Base-by-base conservation (phyloP, 2,888 invertebrate species). In the Rhimphoctona megacephalus region DNA sequence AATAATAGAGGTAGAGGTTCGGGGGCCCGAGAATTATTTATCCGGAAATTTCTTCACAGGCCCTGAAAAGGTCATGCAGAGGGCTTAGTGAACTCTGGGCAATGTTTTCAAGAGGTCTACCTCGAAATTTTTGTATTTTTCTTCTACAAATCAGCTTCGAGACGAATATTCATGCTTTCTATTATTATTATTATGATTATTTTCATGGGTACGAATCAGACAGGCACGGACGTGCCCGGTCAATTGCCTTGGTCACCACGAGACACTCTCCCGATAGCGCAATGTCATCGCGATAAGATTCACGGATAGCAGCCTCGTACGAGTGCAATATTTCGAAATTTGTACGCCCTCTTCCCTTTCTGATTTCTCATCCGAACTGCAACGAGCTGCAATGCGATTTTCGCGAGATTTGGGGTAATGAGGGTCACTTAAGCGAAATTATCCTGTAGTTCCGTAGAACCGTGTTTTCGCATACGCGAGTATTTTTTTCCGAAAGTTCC, bases 221-320 rank as follows among this genome's bases (percentile, higher is more conserved):
- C 73, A 57, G 57, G 57, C 57, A 57, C 57, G 57, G 25, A 57
- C 57, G 25, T 57, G 57, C 14, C 22, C 82, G 83, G 77, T 76
- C 81, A 78, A 33, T 78, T 70, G 82, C 86, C 78, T 83, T 52
- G 83, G 66, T 82, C 78, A 85, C 54, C 80, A 61, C 80, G 69
- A 72, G 77, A 66, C 33, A 36, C 8, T 6, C 72, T 54, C 25
- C 66, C 69, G 87, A 86, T 85, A 57, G 57, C 85, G 66, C 89
- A 90, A 90, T 90, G 89, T 90, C 90, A 90, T 77, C 39, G 83
- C 85, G 90, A 90, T 90, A 89, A 90, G 89, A 90, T 89, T 64
- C 61, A 57, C 43, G 79, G 72, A 83, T 84, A 87, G 25, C 11
- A 30, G 25, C 57, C 14, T 57, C 57, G 25, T 57, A 25, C 25